These are phyloP conservation scores for Pangasianodon gigas DNA, from an alignment of 2,113 vertebrate genomes.

Conservation along the genomic window DNA sequence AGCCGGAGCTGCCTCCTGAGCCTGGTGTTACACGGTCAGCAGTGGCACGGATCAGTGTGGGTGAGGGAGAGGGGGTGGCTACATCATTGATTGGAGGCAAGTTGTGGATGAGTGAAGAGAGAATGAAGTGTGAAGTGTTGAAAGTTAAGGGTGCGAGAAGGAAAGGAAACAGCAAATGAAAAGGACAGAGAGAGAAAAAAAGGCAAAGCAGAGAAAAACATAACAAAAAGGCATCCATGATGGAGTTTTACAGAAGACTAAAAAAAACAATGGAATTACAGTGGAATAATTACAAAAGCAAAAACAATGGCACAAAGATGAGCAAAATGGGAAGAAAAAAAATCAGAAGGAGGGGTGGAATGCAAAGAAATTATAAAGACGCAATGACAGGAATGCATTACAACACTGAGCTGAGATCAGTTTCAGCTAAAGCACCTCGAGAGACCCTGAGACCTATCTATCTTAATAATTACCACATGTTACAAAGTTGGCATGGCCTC, in stretches of 20 bases:
- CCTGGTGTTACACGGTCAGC: constrained; percentile 99
- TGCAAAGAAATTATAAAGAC: constrained; percentile 60
- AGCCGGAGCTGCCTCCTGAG: constrained; percentile 77
- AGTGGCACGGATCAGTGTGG: constrained; percentile 99
- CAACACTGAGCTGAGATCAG: not conserved
- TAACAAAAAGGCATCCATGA: constrained; percentile 72
- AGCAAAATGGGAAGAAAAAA: not conserved
- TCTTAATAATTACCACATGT: constrained; percentile 37
- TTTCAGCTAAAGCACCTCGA: not conserved
- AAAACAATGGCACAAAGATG: constrained; percentile 62
- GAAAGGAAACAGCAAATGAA: constrained; percentile 54
- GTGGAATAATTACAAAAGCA: constrained; percentile 76
- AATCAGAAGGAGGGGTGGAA: constrained; percentile 55
- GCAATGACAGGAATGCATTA: not conserved
- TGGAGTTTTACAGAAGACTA: constrained; percentile 77
- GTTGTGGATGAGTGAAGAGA: constrained; percentile 52
- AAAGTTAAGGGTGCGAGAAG: constrained; percentile 34
- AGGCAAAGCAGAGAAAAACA: constrained; percentile 71
- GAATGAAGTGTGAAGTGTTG: constrained; percentile 44
- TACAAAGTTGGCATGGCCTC: constrained; percentile 51
- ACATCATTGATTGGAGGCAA: constrained; percentile 81
- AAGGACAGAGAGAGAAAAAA: constrained; percentile 11
- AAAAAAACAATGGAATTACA: constrained; percentile 76
- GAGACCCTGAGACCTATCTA: not conserved
- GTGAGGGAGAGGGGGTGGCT: constrained; percentile 91